A percentile compares a stretch with the other conserved stretches of the same genome.
phyloP scores from a whole-genome alignment of 2,797 vertebrate genomes.

The Aythya fuligula region DNA sequence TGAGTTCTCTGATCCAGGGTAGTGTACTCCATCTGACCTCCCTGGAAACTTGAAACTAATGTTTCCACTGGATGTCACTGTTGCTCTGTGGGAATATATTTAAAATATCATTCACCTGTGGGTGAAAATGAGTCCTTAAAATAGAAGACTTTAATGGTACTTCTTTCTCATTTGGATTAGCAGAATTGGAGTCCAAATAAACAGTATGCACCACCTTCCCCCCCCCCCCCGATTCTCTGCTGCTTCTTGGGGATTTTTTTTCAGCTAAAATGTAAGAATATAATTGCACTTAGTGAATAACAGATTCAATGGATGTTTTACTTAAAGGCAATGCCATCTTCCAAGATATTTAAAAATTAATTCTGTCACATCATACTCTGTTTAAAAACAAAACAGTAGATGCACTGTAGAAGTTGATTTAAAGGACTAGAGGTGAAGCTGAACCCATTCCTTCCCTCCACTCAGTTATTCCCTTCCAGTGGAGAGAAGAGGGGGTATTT shows the following conservation, averaged over 20 bases:
- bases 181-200: not conserved
- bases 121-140: not conserved
- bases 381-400: not conserved
- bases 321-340: not conserved
- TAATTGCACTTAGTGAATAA: not conserved
- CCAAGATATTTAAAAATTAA: not conserved
- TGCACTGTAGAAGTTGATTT: not conserved
- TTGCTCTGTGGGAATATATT: slow-evolving; percentile 27
- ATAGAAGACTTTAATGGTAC: not conserved
- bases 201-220: not conserved
- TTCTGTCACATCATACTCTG: not conserved
- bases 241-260: not conserved
- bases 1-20: not conserved
- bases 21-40: not conserved
- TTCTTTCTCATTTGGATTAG: not conserved
- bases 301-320: not conserved
- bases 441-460: not conserved
- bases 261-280: not conserved
- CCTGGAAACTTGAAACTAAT: not conserved
- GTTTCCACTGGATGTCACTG: slow-evolving; percentile 68
- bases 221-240: not conserved
- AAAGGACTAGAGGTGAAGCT: not conserved
- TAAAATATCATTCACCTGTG: slow-evolving; percentile 7
- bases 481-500: not conserved
- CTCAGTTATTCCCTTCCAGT: not conserved